Base-by-base conservation (phyloP, 1,140 invertebrate genomes). In the Papilio machaon region DNA sequence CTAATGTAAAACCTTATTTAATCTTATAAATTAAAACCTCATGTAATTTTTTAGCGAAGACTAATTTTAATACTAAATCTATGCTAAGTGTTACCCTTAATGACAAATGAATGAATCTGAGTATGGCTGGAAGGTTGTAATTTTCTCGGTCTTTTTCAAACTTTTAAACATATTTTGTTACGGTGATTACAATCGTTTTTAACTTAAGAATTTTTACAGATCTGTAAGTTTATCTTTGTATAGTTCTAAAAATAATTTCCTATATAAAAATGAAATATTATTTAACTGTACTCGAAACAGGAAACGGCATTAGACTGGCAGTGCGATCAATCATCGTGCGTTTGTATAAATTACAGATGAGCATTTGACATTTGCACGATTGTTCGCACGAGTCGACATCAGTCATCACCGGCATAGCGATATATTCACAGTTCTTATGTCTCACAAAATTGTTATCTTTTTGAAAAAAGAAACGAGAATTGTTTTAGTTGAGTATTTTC, bases 331-430 rank as follows among this genome's bases (percentile, higher is more conserved):
- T 70, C 30, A 70, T 38, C 30, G 13, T 35, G 30, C 64, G 64
- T 70, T 70, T 70, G 23, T 38, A 70, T 70, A 70, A 70, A 70
- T 70, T 38, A 35, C 35, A 30, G 64, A 38, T 70, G 30, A 70
- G 6, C 30, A 5, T 38, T 64, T 70, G 64, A 70, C 64, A 70
- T 70, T 67, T 13, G 23, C 30, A 13, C 30, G 23, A 64, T 64
- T 64, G 60, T 64, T 64, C 19, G 19, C 23, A 19, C 60, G 30
- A 30, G 13, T 70, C 13, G 35, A 70, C 30, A 70, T 35, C 10
- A 13, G 13, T 17, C 64, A 70, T 35, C 64, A 70, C 64, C 4
- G 23, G 60, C 6, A 30, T 35, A 35, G 30, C 11, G 23, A 35
- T 67, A 35, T 17, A 70, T 30, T 30, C 23, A 35, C 13, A 35